A percentile compares a stretch with the other conserved stretches of the same genome.
phyloP scores from a whole-genome alignment of 2,888 invertebrate species.

The Mamestra brassicae region DNA sequence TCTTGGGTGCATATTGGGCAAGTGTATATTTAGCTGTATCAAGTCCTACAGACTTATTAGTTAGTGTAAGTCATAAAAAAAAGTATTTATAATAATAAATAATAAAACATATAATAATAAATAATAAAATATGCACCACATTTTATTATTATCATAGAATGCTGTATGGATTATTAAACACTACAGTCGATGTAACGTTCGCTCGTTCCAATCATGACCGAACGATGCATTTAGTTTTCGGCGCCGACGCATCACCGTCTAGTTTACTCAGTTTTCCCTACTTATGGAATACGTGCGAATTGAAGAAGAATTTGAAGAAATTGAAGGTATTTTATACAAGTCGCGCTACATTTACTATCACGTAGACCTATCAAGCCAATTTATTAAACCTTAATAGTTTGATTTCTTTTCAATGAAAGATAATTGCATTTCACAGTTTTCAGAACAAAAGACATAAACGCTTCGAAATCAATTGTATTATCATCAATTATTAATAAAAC shows the following conservation, averaged over 20 bases:
- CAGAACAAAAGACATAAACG: slow-evolving; percentile 61
- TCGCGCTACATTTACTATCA: background rate
- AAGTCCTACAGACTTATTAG: no score
- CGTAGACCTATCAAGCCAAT: background rate
- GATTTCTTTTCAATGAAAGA: background rate
- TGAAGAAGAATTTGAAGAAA: background rate
- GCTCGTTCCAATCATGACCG: background rate
- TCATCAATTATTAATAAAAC: background rate
- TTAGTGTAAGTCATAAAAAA: no score
- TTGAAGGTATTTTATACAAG: background rate
- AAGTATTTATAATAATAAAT: no score
- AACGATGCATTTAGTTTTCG: background rate
- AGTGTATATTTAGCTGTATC: no score
- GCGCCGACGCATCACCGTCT: slow-evolving; percentile 6
- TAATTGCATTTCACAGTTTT: slow-evolving; percentile 10
- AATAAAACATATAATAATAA: no score
- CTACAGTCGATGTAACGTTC: background rate
- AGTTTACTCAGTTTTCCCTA: background rate
- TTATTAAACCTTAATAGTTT: background rate
- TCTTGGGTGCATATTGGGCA: no score
- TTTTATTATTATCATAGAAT: no score
- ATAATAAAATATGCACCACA: no score
- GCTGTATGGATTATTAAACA: no score
- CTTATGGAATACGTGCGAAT: background rate
- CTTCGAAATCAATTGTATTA: slow-evolving; percentile 2